Evolutionary conservation across 2,113 vertebrate genomes (phyloP), one percentile per base, ranked within the genome.

Genomic region (Odontesthes bonariensis): DNA sequence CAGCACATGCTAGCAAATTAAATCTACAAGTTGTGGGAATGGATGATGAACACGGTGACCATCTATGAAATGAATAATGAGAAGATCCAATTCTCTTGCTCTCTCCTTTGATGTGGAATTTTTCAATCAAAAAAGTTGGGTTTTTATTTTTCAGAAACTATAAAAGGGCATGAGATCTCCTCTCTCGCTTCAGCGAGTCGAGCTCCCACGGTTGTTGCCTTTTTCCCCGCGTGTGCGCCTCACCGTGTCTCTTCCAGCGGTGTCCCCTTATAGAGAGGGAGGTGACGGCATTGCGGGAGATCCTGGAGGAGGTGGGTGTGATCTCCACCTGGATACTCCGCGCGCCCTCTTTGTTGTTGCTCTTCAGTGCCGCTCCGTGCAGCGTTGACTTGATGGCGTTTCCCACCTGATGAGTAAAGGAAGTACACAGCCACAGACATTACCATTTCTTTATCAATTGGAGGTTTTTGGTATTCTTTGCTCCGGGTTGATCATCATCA

Each of bases 171-270:
- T 14, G 44, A 23, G 22, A 58, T 22, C 20, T 46, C 33, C 22
- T 14, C 35, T 38, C 35, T 38, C 2, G 42, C 66, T 58, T 63
- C 35, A 44, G 59, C 0, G 19, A 51, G 12, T 32, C 19, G 19
- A 31, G 8, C 3, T 35, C 27, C 16, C 32, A 55, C 11, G n/a
- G 16, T 19, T 6, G 7, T 10, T 1, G 5, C 1, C 46, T 16
- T 22, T 19, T 3, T 35, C 17, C n/a, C 4, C 1, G 58, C 23
- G 52, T 38, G 8, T 31, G 51, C 7, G 46, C 23, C 97, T 97
- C 93, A 99, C 98, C 98, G 72, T 98, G 96, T 90, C 97, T 96
- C 94, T 99, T 99, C 98, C 98, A 99, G 76, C 98, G 96, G 75
- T 99, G 98, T 3, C 98, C 97, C 77, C 98, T 93, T 88, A 99